Base-by-base conservation (phyloP, 2,888 invertebrate genomes). In the Synergus japonicus region DNA sequence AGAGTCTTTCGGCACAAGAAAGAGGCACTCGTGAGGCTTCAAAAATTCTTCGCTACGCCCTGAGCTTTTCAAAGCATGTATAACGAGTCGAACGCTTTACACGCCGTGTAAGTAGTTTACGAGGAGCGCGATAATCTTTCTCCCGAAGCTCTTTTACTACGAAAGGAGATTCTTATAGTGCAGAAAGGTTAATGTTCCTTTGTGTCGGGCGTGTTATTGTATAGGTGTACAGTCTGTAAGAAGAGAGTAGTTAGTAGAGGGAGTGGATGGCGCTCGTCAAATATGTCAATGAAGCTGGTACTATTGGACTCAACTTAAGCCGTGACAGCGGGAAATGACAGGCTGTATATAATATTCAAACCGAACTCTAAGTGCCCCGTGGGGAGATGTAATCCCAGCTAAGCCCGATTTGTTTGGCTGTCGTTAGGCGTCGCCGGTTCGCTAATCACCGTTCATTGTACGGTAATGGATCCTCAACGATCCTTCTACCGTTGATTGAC, bases 321-420 rank as follows among this genome's bases (percentile, higher is more conserved):
- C 85, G 82, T 83, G 85, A 82, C 86, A 84, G 84, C 84, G 80
- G 85, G 77, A 85, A 87, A 84, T 86, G 86, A 87, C 87, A 86
- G 85, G 83, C 84, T 76, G 85, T 83, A 85, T 88, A 87, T 88
- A 88, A 88, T 89, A 88, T 88, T 87, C 85, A 85, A 86, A 83
- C 79, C 76, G 73, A 82, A 73, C 83, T 79, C 82, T 85, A 85
- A 87, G 87, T 86, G 85, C 79, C 86, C 84, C 85, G 79, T 60
- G 81, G 85, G 84, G 88, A 89, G 84, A 86, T 86, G 88, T 90
- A 90, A 89, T 89, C 90, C 89, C 82, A 86, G 88, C 87, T 89
- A 86, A 88, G 87, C 88, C 85, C 87, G 90, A 90, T 90, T 90
- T 90, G 89, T 90, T 90, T 90, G 88, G 84, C 87, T 87, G 89